Evolutionary conservation across 2,113 vertebrate species (phyloP).

Genomic region (Rousettus leschenaultii): DNA sequence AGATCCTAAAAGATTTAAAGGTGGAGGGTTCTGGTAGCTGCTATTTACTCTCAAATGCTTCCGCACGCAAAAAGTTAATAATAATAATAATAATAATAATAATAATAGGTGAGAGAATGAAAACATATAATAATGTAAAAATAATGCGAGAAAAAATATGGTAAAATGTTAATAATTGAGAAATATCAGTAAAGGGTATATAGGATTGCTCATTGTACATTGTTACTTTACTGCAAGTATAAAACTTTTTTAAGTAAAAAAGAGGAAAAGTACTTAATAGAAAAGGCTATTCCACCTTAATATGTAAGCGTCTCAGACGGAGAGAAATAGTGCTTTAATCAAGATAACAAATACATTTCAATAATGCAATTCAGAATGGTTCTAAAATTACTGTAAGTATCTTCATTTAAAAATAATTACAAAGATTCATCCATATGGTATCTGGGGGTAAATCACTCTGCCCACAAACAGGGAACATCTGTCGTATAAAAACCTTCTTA

Average conservation of each 20-base stretch:
- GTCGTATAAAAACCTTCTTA: neutral
- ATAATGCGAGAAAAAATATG: neutral
- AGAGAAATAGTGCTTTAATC: constrained; percentile 4
- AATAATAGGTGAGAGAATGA: neutral
- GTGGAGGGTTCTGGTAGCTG: neutral
- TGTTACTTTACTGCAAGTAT: neutral
- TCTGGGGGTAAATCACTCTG: constrained; percentile 3
- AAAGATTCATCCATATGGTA: constrained; percentile 1
- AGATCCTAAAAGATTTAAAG: neutral
- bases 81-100: neutral
- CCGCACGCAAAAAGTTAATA: neutral
- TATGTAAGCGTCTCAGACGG: neutral
- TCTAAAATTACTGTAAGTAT: constrained; percentile 45
- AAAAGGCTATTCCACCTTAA: neutral
- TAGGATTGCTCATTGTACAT: neutral
- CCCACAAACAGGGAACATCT: constrained; percentile 29
- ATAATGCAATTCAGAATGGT: constrained; percentile 41
- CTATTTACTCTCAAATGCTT: neutral
- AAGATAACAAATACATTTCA: constrained; percentile 4
- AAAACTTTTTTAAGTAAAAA: constrained; percentile 27
- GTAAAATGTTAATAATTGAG: neutral
- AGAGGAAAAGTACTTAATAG: neutral
- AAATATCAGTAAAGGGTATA: neutral
- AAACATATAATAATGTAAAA: no score
- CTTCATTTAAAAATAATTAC: constrained; percentile 60